Evolutionary conservation across 2,888 invertebrate species (phyloP).

Genomic region (Heteromyza rotundicornis): DNA sequence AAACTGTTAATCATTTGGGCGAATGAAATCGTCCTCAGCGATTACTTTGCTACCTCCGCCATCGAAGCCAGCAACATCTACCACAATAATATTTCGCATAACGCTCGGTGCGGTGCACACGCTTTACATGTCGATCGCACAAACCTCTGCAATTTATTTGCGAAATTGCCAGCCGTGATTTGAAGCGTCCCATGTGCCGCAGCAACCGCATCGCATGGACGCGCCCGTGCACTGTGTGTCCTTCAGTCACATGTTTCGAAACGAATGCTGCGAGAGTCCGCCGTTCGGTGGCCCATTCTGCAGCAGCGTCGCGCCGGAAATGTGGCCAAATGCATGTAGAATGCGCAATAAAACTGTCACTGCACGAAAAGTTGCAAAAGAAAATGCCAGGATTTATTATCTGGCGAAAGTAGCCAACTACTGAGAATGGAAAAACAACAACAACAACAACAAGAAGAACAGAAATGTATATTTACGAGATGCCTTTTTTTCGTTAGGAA

Average conservation of each 20-base stretch:
- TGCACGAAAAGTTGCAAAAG: slow-evolving; percentile 19
- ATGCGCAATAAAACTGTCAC: slow-evolving; percentile 42
- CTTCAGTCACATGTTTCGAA: too few species aligned
- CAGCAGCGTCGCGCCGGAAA: slow-evolving; percentile 18
- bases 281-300: not conserved
- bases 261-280: not conserved
- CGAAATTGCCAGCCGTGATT: not conserved
- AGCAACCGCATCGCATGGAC: not conserved
- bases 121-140: slow-evolving; percentile 11
- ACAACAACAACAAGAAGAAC: not conserved
- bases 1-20: slow-evolving; percentile 1
- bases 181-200: not conserved
- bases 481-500: not conserved
- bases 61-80: not conserved
- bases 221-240: too few species aligned
- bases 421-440: not conserved
- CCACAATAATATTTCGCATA: not conserved
- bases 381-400: slow-evolving; percentile 38
- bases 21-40: too few species aligned
- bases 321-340: slow-evolving; percentile 40
- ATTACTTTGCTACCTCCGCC: too few species aligned
- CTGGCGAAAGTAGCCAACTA: slow-evolving; percentile 35
- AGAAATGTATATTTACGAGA: slow-evolving; percentile 1
- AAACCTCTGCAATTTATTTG: slow-evolving; percentile 10
- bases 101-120: too few species aligned